Conservation (phyloP, 2,797 vertebrate species). For the Microctenopoma steveboyesi region DNA sequence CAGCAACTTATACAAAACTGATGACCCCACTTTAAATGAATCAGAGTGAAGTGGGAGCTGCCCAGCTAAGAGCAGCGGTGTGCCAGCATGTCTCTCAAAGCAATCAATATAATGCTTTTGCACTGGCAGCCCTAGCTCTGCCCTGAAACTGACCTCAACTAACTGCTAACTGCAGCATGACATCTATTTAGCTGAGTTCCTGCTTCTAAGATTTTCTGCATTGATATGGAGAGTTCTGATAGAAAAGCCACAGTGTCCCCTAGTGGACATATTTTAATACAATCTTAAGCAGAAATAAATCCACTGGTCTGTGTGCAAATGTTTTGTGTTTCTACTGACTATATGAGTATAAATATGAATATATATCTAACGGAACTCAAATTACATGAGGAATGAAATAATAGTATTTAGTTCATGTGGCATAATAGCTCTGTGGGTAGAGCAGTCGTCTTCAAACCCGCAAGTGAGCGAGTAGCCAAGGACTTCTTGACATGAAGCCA, state of each 20-base stretch:
- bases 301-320: no score
- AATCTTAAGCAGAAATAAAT: not conserved
- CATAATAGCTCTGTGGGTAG: no score
- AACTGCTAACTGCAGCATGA: constrained; percentile 43
- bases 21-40: constrained; percentile 29
- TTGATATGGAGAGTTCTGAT: not conserved
- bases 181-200: constrained; percentile 35
- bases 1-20: constrained; percentile 9
- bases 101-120: constrained; percentile 20
- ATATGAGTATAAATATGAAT: no score
- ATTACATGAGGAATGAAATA: no score
- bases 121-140: not conserved
- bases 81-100: constrained; percentile 29
- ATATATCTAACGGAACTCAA: no score
- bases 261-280: constrained; percentile 12
- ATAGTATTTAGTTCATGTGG: no score
- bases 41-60: constrained; percentile 16
- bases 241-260: constrained; percentile 66
- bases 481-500: no score
- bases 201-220: not conserved
- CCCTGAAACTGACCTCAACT: constrained; percentile 8
- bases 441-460: no score
- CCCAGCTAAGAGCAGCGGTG: not conserved
- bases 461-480: no score
- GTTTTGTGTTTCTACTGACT: no score